Conservation (phyloP, 2,113 vertebrate species). For the Serilophus lunatus region DNA sequence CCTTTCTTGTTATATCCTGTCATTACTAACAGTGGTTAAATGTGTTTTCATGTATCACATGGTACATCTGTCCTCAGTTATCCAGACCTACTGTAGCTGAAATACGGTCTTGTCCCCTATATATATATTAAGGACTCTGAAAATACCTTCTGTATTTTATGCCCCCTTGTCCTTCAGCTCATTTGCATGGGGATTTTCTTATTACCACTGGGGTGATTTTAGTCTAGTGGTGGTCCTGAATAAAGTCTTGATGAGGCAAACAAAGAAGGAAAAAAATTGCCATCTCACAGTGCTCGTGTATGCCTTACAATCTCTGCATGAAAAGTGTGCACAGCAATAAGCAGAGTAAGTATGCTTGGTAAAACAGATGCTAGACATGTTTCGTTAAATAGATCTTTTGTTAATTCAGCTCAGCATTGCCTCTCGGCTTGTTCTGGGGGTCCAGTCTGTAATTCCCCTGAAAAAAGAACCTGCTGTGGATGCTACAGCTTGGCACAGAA, state of each 20-base stretch:
- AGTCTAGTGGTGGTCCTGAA: neutral
- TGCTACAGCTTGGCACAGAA: neutral
- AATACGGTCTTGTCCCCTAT: neutral
- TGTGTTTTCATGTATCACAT: neutral
- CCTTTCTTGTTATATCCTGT: neutral
- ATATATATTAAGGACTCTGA: neutral
- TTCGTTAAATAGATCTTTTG: slow-evolving; percentile 20
- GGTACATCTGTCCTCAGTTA: neutral
- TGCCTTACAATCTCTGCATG: neutral
- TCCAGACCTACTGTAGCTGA: neutral
- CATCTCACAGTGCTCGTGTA: neutral
- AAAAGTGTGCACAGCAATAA: neutral
- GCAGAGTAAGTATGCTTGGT: neutral
- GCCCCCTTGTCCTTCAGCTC: neutral
- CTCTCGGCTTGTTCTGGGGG: neutral
- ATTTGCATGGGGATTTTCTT: neutral
- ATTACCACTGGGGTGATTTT: neutral
- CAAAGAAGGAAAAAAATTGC: neutral
- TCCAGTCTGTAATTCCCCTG: neutral
- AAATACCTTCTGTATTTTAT: neutral
- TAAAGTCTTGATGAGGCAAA: neutral
- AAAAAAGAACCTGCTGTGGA: neutral
- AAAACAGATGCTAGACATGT: slow-evolving; percentile 17
- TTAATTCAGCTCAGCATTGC: neutral
- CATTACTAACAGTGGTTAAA: neutral